Base-by-base conservation (phyloP, 2,888 invertebrate genomes). In the Aphrophora alni region DNA sequence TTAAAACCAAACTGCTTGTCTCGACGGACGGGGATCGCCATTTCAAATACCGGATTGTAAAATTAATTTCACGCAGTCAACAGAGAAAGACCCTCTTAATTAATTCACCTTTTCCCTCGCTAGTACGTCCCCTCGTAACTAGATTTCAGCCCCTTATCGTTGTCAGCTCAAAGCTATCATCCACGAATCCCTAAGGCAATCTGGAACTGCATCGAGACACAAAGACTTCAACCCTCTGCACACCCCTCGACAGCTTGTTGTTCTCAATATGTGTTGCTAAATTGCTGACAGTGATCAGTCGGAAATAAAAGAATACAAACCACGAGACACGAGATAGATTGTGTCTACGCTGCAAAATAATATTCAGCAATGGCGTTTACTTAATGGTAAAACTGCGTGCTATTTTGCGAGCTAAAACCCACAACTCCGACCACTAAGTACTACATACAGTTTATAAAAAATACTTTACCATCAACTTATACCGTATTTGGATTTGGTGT, bases 41-140 rank as follows among this genome's bases (percentile, higher is more conserved):
- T 24, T 59, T 73, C 71, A 70, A 73, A 78, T 27, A 38, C 78
- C 26, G 78, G 51, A 38, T 78, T 72, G 78, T 72, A 78, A 71
- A 78, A 78, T 78, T 78, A 78, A 78, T 78, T 78, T 73, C 73
- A 69, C 72, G 71, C 78, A 78, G 78, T 78, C 78, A 38, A 71
- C 59, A 59, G 78, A 78, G 70, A 78, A 78, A 72, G 78, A 72
- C 78, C 78, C 78, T 71, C 78, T 78, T 78, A 78, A 78, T 78
- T 78, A 78, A 78, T 78, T 78, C 78, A 78, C 77, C 78, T 78
- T 51, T 73, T 72, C 78, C 78, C 77, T 59, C 21, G 59, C 59
- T 59, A 59, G 59, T 59, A 59, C 59, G 59, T 59, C 59, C 59
- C 44, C 59, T 21, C 5, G 59, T 59, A 59, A 59, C 59, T 59